Evolutionary conservation across 2,797 vertebrate species (phyloP).

Genomic region (Sylvilagus floridanus): DNA sequence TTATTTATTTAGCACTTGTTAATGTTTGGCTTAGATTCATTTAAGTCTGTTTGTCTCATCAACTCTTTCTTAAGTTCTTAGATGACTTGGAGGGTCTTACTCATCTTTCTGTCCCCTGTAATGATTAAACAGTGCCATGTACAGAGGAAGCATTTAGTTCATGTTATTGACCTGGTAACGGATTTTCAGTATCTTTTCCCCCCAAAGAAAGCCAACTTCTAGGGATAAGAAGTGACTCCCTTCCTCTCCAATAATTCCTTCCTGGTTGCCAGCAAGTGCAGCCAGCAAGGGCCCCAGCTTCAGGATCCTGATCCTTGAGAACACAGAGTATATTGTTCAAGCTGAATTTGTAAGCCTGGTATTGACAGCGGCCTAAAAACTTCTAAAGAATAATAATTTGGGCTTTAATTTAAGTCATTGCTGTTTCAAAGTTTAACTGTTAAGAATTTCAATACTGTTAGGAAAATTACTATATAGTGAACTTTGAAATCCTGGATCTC

Average conservation of each 20-base stretch:
- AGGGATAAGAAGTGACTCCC: neutral
- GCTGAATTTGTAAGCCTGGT: neutral
- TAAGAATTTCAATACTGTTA: neutral
- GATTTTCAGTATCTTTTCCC: neutral
- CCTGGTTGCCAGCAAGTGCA: neutral
- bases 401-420: constrained; percentile 10
- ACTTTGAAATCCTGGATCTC: neutral
- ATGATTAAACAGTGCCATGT: neutral
- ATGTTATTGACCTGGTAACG: neutral
- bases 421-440: constrained; percentile 9
- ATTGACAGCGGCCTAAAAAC: neutral
- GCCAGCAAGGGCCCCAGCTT: neutral
- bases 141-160: neutral
- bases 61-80: constrained; percentile 31
- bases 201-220: neutral
- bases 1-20: neutral
- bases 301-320: neutral
- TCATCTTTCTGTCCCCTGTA: neutral
- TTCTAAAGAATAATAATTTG: neutral
- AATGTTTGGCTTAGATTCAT: constrained; percentile 20
- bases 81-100: neutral
- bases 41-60: neutral
- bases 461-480: neutral
- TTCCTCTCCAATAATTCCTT: neutral
- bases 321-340: neutral